Evolutionary conservation across 2,888 invertebrate genomes (phyloP).

Genomic region (Smittia sp.): DNA sequence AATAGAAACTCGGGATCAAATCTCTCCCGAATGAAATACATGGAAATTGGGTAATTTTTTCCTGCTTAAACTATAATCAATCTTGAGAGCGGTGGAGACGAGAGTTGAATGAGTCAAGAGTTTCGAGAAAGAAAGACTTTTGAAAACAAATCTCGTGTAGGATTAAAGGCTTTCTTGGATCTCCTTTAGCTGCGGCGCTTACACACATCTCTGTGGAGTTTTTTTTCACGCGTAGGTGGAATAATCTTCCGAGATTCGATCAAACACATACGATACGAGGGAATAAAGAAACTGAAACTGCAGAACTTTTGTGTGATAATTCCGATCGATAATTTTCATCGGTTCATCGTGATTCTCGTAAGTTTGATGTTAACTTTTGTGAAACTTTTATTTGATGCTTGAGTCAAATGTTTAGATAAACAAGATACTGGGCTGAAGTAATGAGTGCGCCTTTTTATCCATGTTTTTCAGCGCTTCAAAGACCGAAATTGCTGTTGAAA

Average conservation of each 20-base stretch:
- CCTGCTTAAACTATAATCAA: slow-evolving; percentile 9
- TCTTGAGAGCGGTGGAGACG: not conserved
- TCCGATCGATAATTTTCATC: slow-evolving; percentile 4
- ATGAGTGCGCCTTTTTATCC: too few species aligned
- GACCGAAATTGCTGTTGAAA: too few species aligned
- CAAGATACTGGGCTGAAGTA: too few species aligned
- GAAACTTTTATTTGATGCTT: too few species aligned
- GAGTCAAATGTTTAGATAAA: too few species aligned
- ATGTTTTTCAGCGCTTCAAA: too few species aligned
- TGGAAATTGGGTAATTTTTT: not conserved
- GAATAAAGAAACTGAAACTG: not conserved
- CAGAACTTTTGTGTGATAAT: not conserved
- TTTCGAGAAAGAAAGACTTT: too few species aligned
- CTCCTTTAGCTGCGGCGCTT: too few species aligned
- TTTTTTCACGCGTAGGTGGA: slow-evolving; percentile 1
- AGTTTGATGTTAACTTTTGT: not conserved
- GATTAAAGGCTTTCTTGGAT: too few species aligned
- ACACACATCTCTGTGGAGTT: not conserved
- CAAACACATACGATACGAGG: too few species aligned
- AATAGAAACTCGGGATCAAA: not conserved
- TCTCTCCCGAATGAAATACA: not conserved
- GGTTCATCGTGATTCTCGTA: not conserved
- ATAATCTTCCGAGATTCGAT: not conserved
- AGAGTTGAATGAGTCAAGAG: too few species aligned
- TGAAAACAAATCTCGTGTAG: too few species aligned